Percentiles rank a stretch among this genome's conserved stretches.
phyloP scores from a whole-genome alignment of 1,140 invertebrate species.

The Drosophila ohnishii region DNA sequence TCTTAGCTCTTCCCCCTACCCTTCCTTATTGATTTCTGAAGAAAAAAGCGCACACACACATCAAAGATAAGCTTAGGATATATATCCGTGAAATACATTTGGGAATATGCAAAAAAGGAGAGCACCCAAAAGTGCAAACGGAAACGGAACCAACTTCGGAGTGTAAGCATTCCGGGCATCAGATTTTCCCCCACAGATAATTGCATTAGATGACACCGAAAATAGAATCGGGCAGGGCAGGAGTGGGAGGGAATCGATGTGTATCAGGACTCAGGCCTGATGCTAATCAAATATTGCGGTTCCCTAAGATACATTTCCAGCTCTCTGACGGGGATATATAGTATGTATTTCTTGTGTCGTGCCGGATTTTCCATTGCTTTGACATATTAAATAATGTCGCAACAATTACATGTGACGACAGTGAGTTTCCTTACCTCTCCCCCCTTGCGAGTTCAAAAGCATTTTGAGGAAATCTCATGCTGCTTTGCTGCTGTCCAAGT shows the following conservation, averaged over 20 bases:
- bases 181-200: conserved; percentile 71
- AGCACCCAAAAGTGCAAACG: conserved; percentile 68
- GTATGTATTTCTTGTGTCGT: conserved; percentile 29
- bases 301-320: conserved; percentile 39
- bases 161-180: conserved; percentile 53
- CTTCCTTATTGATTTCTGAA: conserved; percentile 30
- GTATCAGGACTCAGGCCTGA: conserved; percentile 43
- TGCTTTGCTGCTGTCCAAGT: conserved; percentile 51
- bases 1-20: background rate
- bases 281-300: conserved; percentile 79
- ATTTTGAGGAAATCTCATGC: conserved; percentile 65
- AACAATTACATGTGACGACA: conserved; percentile 71
- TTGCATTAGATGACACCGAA: conserved; percentile 69
- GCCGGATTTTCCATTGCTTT: conserved; percentile 75
- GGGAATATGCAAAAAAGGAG: conserved; percentile 67
- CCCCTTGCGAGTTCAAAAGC: conserved; percentile 52
- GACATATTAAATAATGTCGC: conserved; percentile 80
- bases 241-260: conserved; percentile 54
- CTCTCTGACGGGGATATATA: conserved; percentile 3
- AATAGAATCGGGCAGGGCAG: conserved; percentile 51
- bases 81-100: conserved; percentile 53
- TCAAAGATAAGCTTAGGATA: conserved; percentile 42
- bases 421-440: conserved; percentile 15
- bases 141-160: conserved; percentile 53
- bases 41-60: conserved; percentile 34